Conservation (phyloP, 2,888 invertebrate genomes). For the Chrysotoxum bicinctum region DNA sequence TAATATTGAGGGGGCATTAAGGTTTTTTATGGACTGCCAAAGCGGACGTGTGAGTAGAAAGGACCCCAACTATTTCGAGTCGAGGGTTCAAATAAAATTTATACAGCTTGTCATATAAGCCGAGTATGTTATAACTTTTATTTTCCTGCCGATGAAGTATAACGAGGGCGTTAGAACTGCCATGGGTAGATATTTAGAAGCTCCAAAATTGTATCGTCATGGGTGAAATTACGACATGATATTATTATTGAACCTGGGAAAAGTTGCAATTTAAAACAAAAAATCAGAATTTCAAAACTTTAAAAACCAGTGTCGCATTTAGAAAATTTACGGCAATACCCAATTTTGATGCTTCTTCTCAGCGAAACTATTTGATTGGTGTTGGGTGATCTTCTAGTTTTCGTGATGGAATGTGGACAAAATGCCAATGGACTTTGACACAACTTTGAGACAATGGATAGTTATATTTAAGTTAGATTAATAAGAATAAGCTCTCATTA, state of each 20-base stretch:
- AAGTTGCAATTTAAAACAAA: neutral
- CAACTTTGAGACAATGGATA: no score
- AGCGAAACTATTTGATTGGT: no score
- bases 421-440: no score
- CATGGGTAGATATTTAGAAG: neutral
- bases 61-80: conserved; percentile 6
- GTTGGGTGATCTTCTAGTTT: no score
- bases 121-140: conserved; percentile 7
- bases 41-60: neutral
- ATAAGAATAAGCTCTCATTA: no score
- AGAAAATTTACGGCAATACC: neutral
- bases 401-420: neutral
- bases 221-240: neutral
- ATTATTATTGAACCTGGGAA: neutral
- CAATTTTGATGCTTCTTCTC: neutral
- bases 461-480: no score
- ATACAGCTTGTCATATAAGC: neutral
- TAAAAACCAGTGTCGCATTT: neutral
- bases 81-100: conserved; percentile 43
- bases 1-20: conserved; percentile 14
- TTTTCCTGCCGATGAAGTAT: conserved; percentile 31
- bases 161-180: conserved; percentile 13
- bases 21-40: conserved; percentile 10
- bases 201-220: neutral
- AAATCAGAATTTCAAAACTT: neutral